Conservation (phyloP, 2,888 invertebrate species). For the Allacma fusca region DNA sequence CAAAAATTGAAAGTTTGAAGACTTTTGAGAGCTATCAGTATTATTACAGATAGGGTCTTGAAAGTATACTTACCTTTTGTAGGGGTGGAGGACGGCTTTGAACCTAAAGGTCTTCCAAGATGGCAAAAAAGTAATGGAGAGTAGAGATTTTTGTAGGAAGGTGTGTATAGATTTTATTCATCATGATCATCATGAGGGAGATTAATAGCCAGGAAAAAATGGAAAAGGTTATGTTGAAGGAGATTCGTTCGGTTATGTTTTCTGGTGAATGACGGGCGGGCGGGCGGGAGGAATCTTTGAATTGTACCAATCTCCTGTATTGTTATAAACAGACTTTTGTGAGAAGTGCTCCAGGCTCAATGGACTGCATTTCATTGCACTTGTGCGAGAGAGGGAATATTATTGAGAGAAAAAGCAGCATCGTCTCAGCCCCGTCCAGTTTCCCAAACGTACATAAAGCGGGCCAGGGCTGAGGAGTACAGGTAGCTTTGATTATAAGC, state of each 20-base stretch:
- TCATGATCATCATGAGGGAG: background rate
- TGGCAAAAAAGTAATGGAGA: background rate
- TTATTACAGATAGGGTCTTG: no score
- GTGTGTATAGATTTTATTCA: constrained; percentile 7
- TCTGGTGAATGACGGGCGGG: constrained; percentile 4
- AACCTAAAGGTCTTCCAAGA: no score
- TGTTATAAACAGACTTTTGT: constrained; percentile 7
- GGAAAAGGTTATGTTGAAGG: constrained; percentile 11
- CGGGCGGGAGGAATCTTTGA: constrained; percentile 16
- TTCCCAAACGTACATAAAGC: background rate
- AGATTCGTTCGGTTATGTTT: constrained; percentile 12
- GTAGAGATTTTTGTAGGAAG: background rate
- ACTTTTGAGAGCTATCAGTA: no score
- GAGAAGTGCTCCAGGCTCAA: background rate
- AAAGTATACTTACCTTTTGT: no score
- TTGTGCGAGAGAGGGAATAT: background rate
- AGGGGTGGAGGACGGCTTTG: no score
- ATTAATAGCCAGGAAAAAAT: constrained; percentile 16
- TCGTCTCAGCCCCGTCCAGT: background rate
- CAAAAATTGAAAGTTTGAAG: no score
- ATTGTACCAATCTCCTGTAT: constrained; percentile 6
- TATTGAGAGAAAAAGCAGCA: constrained; percentile 4
- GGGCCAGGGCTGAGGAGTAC: background rate
- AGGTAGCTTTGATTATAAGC: constrained; percentile 3
- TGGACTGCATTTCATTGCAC: constrained; percentile 12